Conservation (phyloP, 2,113 vertebrate genomes). For the Ammospiza nelsoni region DNA sequence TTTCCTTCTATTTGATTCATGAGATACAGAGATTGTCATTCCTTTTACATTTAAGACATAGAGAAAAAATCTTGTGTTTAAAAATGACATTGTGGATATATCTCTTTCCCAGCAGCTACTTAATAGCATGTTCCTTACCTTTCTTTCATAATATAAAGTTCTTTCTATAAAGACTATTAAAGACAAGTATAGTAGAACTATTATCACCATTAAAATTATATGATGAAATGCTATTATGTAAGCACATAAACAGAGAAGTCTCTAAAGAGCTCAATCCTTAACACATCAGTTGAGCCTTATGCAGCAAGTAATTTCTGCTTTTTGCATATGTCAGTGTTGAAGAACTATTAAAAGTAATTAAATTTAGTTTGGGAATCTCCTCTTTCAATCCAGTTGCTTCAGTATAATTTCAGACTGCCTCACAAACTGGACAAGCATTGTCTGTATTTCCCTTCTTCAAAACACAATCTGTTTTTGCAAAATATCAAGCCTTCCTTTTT, state of each 20-base stretch:
- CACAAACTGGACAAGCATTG: neutral
- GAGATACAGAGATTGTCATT: neutral
- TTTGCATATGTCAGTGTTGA: neutral
- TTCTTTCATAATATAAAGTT: neutral
- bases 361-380: neutral
- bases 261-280: neutral
- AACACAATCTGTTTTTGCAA: neutral
- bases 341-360: neutral
- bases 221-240: neutral
- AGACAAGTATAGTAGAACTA: neutral
- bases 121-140: neutral
- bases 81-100: neutral
- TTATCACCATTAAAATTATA: neutral
- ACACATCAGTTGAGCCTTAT: neutral
- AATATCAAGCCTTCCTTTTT: neutral
- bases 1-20: neutral
- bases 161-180: neutral
- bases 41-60: neutral
- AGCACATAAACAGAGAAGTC: neutral
- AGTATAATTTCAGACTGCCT: neutral
- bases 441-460: neutral
- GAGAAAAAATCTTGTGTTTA: neutral
- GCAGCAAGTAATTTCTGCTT: neutral
- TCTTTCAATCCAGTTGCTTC: neutral
- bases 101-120: neutral